These are phyloP conservation scores for Lasioglossum vierecki DNA, from an alignment of 2,888 invertebrate species.

Conservation along the genomic window DNA sequence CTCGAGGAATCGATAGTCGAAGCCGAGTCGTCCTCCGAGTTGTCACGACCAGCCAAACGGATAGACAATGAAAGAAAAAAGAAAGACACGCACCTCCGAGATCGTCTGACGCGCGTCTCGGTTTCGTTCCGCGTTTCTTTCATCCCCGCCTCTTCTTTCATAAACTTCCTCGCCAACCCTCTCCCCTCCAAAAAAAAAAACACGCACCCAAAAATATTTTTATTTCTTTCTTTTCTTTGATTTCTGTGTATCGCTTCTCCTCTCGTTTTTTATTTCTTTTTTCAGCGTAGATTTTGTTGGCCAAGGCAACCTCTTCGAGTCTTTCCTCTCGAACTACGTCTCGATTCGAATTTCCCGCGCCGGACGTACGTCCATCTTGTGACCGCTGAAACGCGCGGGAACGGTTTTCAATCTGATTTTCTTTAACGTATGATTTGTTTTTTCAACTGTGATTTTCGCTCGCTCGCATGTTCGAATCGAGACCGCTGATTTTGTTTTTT, in stretches of 20 bases:
- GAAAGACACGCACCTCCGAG: constrained; percentile 75
- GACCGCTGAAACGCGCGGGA: neutral
- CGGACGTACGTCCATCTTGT: neutral
- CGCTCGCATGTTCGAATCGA: neutral
- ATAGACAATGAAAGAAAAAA: constrained; percentile 76
- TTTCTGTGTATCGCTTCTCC: constrained; percentile 1
- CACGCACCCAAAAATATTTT: neutral
- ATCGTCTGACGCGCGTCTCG: constrained; percentile 12
- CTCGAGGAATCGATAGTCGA: constrained; percentile 29
- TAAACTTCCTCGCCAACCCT: neutral
- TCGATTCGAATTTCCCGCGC: constrained; percentile 2
- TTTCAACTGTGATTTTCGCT: neutral
- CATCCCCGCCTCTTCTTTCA: neutral
- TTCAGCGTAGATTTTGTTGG: constrained; percentile 15
- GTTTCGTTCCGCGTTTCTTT: constrained; percentile 60
- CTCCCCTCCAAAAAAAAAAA: no score
- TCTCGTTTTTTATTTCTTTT: neutral
- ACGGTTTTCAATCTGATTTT: neutral
- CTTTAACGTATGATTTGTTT: neutral
- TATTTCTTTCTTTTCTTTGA: neutral
- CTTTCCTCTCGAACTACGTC: neutral
- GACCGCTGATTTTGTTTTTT: neutral
- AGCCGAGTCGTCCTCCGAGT: constrained; percentile 28
- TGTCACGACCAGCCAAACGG: constrained; percentile 80
- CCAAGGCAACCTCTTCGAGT: constrained; percentile 19